Evolutionary conservation across 2,888 invertebrate species (phyloP).

Genomic region (Scaptomyza reducta): DNA sequence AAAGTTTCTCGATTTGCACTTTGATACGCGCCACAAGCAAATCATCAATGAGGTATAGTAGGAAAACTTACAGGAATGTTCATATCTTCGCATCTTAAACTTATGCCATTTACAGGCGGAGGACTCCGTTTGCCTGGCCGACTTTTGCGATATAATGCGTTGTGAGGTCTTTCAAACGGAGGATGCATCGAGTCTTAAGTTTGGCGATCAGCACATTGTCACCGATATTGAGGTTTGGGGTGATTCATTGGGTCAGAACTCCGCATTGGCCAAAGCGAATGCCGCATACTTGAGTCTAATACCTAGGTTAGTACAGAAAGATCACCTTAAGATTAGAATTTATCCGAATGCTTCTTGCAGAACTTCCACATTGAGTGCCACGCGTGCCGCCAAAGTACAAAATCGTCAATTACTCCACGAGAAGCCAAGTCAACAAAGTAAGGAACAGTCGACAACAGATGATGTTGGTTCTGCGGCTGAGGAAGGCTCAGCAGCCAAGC

Average conservation of each 20-base stretch:
- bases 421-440: constrained; percentile 78
- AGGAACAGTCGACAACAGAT: constrained; percentile 52
- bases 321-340: neutral
- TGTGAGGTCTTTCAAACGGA: constrained; percentile 94
- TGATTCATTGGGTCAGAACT: constrained; percentile 87
- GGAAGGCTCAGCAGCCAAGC: constrained; percentile 61
- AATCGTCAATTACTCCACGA: constrained; percentile 83
- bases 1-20: constrained; percentile 93
- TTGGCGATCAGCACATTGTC: constrained; percentile 88
- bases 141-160: constrained; percentile 98
- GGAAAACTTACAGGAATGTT: neutral
- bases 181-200: constrained; percentile 86
- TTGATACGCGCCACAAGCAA: constrained; percentile 94
- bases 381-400: constrained; percentile 83
- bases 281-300: constrained; percentile 83
- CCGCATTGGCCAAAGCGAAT: constrained; percentile 85
- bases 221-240: constrained; percentile 94
- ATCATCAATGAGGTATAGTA: constrained; percentile 90
- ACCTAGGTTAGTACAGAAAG: constrained; percentile 71
- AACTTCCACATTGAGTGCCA: constrained; percentile 82
- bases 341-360: constrained; percentile 38
- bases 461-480: constrained; percentile 26
- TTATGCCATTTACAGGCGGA: constrained; percentile 87
- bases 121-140: constrained; percentile 96
- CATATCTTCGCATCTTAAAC: neutral